Conservation (phyloP, 2,888 invertebrate species). For the Noctua janthina region DNA sequence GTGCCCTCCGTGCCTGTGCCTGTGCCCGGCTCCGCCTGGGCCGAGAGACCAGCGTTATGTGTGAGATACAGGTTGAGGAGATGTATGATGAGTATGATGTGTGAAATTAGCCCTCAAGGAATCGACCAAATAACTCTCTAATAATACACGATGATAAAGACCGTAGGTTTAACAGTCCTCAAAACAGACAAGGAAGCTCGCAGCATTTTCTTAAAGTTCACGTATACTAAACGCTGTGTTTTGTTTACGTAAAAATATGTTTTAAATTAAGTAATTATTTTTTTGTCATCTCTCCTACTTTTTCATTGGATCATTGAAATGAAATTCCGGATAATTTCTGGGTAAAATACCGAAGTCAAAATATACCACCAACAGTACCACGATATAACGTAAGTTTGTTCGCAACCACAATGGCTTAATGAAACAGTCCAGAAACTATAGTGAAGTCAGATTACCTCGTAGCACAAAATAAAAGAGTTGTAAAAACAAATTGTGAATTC, state of each 20-base stretch:
- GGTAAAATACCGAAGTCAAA: neutral
- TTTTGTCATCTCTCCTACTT: neutral
- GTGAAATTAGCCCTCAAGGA: neutral
- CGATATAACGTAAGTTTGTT: neutral
- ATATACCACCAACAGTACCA: neutral
- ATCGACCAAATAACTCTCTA: neutral
- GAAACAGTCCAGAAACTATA: neutral
- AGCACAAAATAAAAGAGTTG: slow-evolving; percentile 33
- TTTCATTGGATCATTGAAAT: neutral
- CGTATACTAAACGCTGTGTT: neutral
- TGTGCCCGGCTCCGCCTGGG: slow-evolving; percentile 78
- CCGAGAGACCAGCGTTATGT: no score
- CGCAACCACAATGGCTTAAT: no score
- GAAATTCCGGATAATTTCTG: neutral
- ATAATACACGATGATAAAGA: neutral
- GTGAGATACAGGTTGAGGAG: neutral
- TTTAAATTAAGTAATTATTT: neutral
- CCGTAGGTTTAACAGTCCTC: neutral
- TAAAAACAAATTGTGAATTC: slow-evolving; percentile 41
- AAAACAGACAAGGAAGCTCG: neutral
- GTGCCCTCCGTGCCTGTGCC: slow-evolving; percentile 48
- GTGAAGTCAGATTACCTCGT: neutral
- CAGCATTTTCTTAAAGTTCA: neutral
- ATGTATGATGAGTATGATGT: neutral
- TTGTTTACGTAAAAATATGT: neutral